Evolutionary conservation across 2,113 vertebrate species (phyloP).

Genomic region (Lophura nycthemera): DNA sequence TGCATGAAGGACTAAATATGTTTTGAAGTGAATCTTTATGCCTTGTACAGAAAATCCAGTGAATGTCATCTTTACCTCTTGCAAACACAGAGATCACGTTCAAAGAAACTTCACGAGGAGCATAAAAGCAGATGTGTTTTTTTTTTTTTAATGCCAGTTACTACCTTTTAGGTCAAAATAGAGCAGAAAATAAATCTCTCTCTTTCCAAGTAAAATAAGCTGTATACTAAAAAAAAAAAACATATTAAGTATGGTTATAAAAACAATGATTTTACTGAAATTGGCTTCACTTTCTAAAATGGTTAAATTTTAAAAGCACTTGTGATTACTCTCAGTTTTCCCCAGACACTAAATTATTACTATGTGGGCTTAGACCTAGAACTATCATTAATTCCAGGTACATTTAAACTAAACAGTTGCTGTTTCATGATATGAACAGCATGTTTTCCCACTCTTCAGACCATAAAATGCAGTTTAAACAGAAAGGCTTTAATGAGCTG

Average conservation of each 20-base stretch:
- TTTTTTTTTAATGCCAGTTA: background rate
- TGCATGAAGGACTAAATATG: background rate
- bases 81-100: background rate
- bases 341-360: background rate
- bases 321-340: background rate
- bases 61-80: background rate
- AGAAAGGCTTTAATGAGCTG: background rate
- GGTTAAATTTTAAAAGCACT: background rate
- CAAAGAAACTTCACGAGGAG: background rate
- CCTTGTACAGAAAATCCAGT: background rate
- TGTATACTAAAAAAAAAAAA: background rate
- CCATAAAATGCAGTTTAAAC: background rate
- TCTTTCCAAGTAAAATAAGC: background rate
- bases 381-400: background rate
- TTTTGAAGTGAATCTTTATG: conserved; percentile 12
- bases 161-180: conserved; percentile 30
- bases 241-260: background rate
- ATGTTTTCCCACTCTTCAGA: background rate
- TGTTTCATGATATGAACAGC: background rate
- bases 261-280: background rate
- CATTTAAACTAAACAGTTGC: background rate
- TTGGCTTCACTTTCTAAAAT: background rate
- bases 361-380: background rate
- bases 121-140: background rate
- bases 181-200: background rate